Base-by-base conservation (phyloP, 2,113 vertebrate genomes). In the Neotoma lepida region DNA sequence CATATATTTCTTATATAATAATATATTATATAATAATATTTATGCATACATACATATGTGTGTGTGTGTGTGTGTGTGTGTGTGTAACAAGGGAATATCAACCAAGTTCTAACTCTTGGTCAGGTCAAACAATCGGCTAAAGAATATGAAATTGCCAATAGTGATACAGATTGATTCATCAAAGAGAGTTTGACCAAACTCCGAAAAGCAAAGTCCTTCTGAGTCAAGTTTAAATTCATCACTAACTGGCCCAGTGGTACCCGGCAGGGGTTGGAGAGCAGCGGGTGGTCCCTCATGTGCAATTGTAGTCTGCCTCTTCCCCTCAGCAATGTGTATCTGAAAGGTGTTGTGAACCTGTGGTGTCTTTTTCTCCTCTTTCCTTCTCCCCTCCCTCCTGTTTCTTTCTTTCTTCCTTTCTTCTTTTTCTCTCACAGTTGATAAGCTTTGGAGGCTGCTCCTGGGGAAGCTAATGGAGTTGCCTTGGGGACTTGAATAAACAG, bases 381-480 rank as follows among this genome's bases (percentile, higher is more conserved):
- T 13, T 20, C 73, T 7, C 15, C 33, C 20, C 17, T 1, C 15
- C 10, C 26, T 10, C 5, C 22, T 4, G 10, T 9, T 4, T 8
- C 44, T 41, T 22, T 8, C n/a, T n/a, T 20, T 22, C 4, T 39
- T 8, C 4, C 22, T 15, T 41, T 24, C 41, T 73, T 49, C 81
- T 44, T 71, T 96, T 56, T 88, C 80, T 70, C 82, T 73, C 89
- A 86, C 91, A 96, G 84, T 96, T 97, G 98, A 98, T 95, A 98
- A 61, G 35, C 96, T 94, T 97, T 97, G 97, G 97, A 98, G 97
- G 96, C 73, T 92, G 95, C 97, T 98, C 97, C 92, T 97, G 98
- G 97, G 97, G 98, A 98, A 97, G 96, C 94, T 98, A 98, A 98
- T 97, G 95, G 97, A 97, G 94, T 96, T 98, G 97, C 98, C 97